A percentile compares a stretch with the other conserved stretches of the same genome.
These are phyloP conservation scores for Myiozetetes cayanensis DNA, from an alignment of 2,113 vertebrate genomes.

Conservation along the genomic window DNA sequence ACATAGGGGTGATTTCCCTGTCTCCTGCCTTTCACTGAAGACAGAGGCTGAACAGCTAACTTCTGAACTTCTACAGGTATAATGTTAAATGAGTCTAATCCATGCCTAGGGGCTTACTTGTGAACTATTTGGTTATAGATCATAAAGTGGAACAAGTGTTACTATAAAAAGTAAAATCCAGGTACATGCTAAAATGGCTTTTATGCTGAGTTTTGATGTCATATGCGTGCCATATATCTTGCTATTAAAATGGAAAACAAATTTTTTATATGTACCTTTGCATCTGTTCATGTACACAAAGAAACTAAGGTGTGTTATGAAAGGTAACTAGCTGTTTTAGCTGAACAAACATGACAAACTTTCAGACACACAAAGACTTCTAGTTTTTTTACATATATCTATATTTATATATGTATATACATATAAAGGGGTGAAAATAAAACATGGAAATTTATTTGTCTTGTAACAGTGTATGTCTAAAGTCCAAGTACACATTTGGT, in stretches of 20 bases:
- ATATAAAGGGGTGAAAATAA: background rate
- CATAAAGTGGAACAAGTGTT: background rate
- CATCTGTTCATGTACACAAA: background rate
- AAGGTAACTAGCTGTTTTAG: background rate
- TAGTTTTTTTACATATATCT: background rate
- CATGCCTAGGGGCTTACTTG: background rate
- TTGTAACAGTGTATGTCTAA: background rate
- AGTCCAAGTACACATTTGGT: background rate
- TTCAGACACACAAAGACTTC: background rate
- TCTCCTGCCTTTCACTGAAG: background rate
- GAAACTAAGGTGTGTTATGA: background rate
- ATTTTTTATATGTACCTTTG: background rate
- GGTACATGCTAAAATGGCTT: background rate
- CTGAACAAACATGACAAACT: background rate
- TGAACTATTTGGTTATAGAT: background rate
- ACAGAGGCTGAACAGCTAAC: background rate
- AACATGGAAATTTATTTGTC: background rate
- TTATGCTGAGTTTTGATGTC: background rate
- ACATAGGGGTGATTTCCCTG: background rate
- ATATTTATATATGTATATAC: too few species aligned
- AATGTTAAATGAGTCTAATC: background rate
- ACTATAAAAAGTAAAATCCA: background rate
- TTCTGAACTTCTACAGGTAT: background rate
- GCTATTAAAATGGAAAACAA: background rate
- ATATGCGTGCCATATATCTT: background rate